Conservation (phyloP, 2,888 invertebrate species). For the Matsumyia berberina region DNA sequence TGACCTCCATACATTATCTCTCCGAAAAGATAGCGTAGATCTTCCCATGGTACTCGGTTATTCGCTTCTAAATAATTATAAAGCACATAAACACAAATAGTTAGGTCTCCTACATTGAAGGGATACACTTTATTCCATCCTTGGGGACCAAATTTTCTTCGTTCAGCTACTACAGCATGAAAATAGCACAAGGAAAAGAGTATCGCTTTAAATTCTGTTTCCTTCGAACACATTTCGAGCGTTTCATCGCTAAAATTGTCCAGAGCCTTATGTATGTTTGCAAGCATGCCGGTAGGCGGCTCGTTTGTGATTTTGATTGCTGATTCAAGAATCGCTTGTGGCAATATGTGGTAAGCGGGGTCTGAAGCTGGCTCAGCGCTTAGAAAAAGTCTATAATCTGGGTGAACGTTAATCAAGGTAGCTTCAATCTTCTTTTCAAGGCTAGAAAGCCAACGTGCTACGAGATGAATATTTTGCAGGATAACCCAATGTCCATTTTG, state of each 20-base stretch:
- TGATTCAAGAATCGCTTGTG: slow-evolving; percentile 95
- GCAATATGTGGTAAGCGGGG: slow-evolving; percentile 88
- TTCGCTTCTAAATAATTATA: slow-evolving; percentile 96
- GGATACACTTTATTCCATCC: slow-evolving; percentile 88
- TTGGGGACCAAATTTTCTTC: slow-evolving; percentile 90
- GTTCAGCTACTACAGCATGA: slow-evolving; percentile 96
- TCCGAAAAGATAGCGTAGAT: slow-evolving; percentile 96
- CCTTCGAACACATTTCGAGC: slow-evolving; percentile 95
- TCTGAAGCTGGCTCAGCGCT: slow-evolving; percentile 94
- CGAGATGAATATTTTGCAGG: slow-evolving; percentile 95
- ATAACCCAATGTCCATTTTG: slow-evolving; percentile 96
- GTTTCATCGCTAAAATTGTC: slow-evolving; percentile 97
- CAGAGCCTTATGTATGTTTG: slow-evolving; percentile 96
- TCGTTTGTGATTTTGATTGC: slow-evolving; percentile 98
- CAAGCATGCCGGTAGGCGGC: slow-evolving; percentile 97
- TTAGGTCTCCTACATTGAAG: slow-evolving; percentile 93
- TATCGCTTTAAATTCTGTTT: slow-evolving; percentile 95
- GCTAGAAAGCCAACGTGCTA: slow-evolving; percentile 93
- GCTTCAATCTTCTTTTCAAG: slow-evolving; percentile 97
- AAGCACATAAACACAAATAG: slow-evolving; percentile 95
- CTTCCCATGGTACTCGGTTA: slow-evolving; percentile 96
- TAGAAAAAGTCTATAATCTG: slow-evolving; percentile 89
- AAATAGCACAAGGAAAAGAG: slow-evolving; percentile 96
- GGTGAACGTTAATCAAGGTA: slow-evolving; percentile 88
- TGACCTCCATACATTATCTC: slow-evolving; percentile 99